These are phyloP conservation scores for Hyles lineata DNA, from an alignment of 2,888 invertebrate genomes.

Conservation along the genomic window DNA sequence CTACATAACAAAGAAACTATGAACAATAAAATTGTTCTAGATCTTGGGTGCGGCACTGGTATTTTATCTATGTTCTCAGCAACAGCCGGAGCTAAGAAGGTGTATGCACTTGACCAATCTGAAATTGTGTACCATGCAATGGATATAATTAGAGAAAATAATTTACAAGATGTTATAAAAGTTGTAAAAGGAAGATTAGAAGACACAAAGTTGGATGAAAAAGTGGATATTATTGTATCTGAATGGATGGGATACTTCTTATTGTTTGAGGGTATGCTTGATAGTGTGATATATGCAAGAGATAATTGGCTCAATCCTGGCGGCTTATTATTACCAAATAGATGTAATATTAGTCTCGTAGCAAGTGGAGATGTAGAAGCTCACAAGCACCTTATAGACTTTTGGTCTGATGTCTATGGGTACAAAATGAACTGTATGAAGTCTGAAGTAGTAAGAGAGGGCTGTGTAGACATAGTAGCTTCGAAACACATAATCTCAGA, in stretches of 20 bases:
- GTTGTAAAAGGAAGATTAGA: conserved; percentile 95
- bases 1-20: conserved; percentile 89
- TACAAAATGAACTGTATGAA: conserved; percentile 97
- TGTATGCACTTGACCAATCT: conserved; percentile 98
- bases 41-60: conserved; percentile 99
- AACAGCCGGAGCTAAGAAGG: conserved; percentile 94
- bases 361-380: conserved; percentile 91
- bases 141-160: conserved; percentile 96
- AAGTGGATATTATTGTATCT: conserved; percentile 96
- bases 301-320: conserved; percentile 91
- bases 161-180: conserved; percentile 88
- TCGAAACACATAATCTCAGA: conserved; percentile 87
- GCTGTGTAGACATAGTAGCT: conserved; percentile 81
- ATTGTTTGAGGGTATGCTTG: conserved; percentile 98
- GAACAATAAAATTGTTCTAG: conserved; percentile 92
- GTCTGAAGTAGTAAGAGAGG: conserved; percentile 91
- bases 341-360: conserved; percentile 92
- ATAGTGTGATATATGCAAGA: conserved; percentile 95
- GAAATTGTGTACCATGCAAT: conserved; percentile 98
- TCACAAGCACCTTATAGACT: conserved; percentile 90
- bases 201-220: conserved; percentile 90
- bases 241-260: conserved; percentile 99
- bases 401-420: conserved; percentile 97
- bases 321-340: conserved; percentile 93
- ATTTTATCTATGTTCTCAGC: conserved; percentile 99